Conservation (phyloP, 2,113 vertebrate genomes). For the Ariopsis seemanni region DNA sequence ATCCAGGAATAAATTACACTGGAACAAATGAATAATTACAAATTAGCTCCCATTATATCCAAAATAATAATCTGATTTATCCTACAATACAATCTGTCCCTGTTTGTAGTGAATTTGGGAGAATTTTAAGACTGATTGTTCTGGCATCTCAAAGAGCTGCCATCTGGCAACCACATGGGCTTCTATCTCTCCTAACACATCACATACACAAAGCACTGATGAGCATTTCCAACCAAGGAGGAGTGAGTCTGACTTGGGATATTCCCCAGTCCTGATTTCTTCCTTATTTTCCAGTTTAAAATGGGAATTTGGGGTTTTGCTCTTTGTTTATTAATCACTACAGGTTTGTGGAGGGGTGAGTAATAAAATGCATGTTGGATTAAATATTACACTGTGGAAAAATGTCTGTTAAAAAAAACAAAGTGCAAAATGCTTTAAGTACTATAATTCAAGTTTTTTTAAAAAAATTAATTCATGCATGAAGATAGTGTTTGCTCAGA, state of each 20-base stretch:
- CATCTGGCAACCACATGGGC: conserved; percentile 3
- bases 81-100: too few relatives aligned
- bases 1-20: too few relatives aligned
- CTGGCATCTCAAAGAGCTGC: too few relatives aligned
- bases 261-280: not conserved
- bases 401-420: not conserved
- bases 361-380: conserved; percentile 5
- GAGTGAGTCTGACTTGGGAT: not conserved
- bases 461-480: not conserved
- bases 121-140: not conserved
- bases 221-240: not conserved
- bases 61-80: fast-evolving
- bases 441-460: not conserved
- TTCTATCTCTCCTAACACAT: not conserved
- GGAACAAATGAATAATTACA: not conserved
- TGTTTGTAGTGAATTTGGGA: not conserved
- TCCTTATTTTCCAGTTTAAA: conserved; percentile 8
- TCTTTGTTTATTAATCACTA: conserved; percentile 46
- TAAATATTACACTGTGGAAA: not conserved
- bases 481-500: not conserved
- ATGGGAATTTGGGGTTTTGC: conserved; percentile 51
- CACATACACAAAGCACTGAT: not conserved
- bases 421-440: not conserved
- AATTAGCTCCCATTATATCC: not conserved
- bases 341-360: conserved; percentile 57